Conservation (phyloP, 2,113 vertebrate species). For the Podiceps cristatus region DNA sequence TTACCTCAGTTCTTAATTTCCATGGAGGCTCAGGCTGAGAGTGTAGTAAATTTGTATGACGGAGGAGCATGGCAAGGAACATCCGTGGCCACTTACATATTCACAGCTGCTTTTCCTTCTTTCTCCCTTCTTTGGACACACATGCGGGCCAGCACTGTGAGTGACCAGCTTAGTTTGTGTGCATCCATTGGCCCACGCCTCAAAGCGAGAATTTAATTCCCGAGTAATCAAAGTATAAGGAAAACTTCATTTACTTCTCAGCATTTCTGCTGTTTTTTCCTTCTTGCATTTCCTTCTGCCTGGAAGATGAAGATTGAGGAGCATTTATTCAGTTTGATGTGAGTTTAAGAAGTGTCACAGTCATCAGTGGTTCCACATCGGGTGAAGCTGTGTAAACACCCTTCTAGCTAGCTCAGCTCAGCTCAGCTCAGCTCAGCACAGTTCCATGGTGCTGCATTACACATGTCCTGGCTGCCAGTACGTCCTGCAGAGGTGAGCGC, state of each 20-base stretch:
- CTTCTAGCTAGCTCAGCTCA: neutral
- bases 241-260: neutral
- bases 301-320: neutral
- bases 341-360: neutral
- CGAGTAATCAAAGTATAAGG: neutral
- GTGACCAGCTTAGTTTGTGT: neutral
- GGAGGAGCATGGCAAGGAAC: neutral
- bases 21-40: neutral
- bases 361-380: neutral
- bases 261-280: neutral
- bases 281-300: neutral
- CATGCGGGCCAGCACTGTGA: neutral
- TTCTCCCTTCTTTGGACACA: neutral
- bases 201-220: neutral
- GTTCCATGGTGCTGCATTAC: neutral
- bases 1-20: neutral
- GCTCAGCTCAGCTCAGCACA: neutral
- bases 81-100: neutral
- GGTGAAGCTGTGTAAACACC: neutral
- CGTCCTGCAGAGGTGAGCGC: neutral
- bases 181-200: neutral
- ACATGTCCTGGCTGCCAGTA: neutral
- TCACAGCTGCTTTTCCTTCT: neutral
- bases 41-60: neutral
- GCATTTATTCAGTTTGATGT: neutral